Base-by-base conservation (phyloP, 2,888 invertebrate genomes). In the Hypomecis atomaria region DNA sequence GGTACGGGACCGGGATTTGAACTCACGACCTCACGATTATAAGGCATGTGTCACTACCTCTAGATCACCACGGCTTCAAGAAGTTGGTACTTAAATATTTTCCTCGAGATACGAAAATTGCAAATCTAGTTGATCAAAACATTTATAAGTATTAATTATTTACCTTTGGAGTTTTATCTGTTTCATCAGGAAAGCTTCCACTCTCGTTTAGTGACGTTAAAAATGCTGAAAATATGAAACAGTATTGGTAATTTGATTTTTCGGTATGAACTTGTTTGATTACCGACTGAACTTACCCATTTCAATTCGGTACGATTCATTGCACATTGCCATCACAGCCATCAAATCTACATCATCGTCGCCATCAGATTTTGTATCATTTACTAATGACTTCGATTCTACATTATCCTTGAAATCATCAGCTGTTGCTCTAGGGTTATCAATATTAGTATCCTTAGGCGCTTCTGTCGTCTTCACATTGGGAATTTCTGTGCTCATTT, bases 161-260 rank as follows among this genome's bases (percentile, higher is more conserved):
- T 83, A 94, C 94, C 91, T 94, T 94, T 7, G 94, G 94, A 0
- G 94, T 94, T 75, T 81, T 89, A 53, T 94, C 94, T 5, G 86
- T 89, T 78, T 94, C 94, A 67, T 94, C 94, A 0, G 93, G 90
- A 62, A 94, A 91, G 55, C 90, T 92, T 10, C 94, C 94, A 23
- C 90, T 94, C 9, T 78, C 82, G 72, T 94, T 94, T 1, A 94
- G 86, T 7, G 90, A 78, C 40, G 87, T 78, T 33, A 94, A 72
- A 73, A 90, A 91, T 4, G 89, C 94, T 94, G 78, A 34, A 82
- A 34, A 33, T 45, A 44, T 9, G 44, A 45, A 9, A 49, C 9
- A 10, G 23, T 23, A 23, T 23, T 23, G 3, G 23, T 23, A 23
- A 23, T 23, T 23, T 23, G 1, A 23, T 23, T 23, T 23, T 23